A percentile compares a stretch with the other conserved stretches of the same genome.
phyloP scores from a whole-genome alignment of 1,140 invertebrate species.

The Drosophila sturtevanti region DNA sequence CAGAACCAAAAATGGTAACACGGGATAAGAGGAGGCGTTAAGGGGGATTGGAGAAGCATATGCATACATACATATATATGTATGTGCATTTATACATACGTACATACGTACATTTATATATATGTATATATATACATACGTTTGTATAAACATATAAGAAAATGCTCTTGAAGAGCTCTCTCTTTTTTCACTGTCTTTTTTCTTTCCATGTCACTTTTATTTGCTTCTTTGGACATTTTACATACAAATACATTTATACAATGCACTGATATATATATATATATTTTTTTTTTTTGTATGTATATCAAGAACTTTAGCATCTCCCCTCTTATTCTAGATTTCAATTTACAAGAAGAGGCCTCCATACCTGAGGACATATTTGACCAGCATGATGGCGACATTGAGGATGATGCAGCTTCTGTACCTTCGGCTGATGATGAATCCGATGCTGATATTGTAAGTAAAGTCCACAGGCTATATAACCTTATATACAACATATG shows the following conservation, averaged over 20 bases:
- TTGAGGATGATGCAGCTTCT: conserved; percentile 35
- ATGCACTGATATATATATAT: conserved; percentile 16
- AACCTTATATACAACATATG: conserved; percentile 4
- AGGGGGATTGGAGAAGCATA: background rate
- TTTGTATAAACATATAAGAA: background rate
- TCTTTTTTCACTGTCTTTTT: background rate
- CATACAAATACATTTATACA: conserved; percentile 11
- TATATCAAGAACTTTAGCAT: background rate
- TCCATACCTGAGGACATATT: conserved; percentile 80
- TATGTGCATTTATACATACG: too few relatives aligned
- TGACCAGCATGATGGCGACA: conserved; percentile 72
- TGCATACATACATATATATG: conserved; percentile 7
- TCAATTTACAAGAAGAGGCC: conserved; percentile 79
- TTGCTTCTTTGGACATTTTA: background rate
- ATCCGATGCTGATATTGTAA: conserved; percentile 74
- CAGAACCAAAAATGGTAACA: conserved; percentile 1
- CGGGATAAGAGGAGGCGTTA: background rate
- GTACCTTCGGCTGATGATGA: conserved; percentile 39
- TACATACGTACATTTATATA: too few relatives aligned
- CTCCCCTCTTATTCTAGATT: conserved; percentile 53
- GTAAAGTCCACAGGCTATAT: conserved; percentile 56
- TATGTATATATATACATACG: too few relatives aligned
- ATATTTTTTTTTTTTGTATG: conserved; percentile 15
- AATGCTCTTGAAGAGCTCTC: conserved; percentile 24
- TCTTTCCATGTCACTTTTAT: background rate